phyloP scores from a whole-genome alignment of 2,797 vertebrate genomes.

The Apogon talboti region DNA sequence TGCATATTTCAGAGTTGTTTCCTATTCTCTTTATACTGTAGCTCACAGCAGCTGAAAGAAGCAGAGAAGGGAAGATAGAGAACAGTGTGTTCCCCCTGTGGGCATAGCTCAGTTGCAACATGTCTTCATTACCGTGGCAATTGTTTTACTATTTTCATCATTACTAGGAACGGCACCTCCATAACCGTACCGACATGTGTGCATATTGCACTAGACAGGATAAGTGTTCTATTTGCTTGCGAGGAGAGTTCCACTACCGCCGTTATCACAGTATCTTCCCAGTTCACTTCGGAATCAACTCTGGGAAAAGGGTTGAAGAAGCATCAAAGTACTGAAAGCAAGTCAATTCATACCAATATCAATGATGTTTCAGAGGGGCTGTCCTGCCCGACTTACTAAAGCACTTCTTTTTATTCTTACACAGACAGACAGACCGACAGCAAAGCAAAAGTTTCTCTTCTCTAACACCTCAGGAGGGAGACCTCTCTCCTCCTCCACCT shows the following conservation, averaged over 20 bases:
- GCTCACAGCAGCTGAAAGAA: slow-evolving; percentile 71
- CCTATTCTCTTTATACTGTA: slow-evolving; percentile 76
- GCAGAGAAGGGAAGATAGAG: slow-evolving; percentile 60
- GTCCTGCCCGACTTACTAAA: slow-evolving; percentile 66
- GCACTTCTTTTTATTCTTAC: slow-evolving; percentile 63
- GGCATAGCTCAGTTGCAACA: slow-evolving; percentile 72
- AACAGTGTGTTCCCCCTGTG: slow-evolving; percentile 71
- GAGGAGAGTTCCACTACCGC: slow-evolving; percentile 19
- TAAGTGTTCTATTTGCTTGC: slow-evolving; percentile 42
- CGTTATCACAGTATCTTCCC: slow-evolving; percentile 27
- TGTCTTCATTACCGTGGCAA: slow-evolving; percentile 72
- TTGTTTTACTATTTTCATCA: slow-evolving; percentile 77
- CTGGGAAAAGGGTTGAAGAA: slow-evolving; percentile 46
- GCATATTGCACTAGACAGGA: slow-evolving; percentile 36
- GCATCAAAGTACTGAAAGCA: slow-evolving; percentile 60
- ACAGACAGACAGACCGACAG: slow-evolving; percentile 52
- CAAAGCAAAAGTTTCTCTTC: slow-evolving; percentile 74
- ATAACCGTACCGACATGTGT: slow-evolving; percentile 38
- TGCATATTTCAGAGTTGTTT: slow-evolving; percentile 69
- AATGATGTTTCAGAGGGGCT: slow-evolving; percentile 60
- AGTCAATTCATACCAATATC: slow-evolving; percentile 60
- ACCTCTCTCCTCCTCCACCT: slow-evolving; percentile 60
- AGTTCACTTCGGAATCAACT: slow-evolving; percentile 45
- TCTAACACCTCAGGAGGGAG: slow-evolving; percentile 76
- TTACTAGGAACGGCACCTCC: slow-evolving; percentile 45